Percentiles rank a stretch among this genome's conserved stretches.
Evolutionary conservation across 2,888 invertebrate species (phyloP).

Genomic region (Drosophila multiciliata): DNA sequence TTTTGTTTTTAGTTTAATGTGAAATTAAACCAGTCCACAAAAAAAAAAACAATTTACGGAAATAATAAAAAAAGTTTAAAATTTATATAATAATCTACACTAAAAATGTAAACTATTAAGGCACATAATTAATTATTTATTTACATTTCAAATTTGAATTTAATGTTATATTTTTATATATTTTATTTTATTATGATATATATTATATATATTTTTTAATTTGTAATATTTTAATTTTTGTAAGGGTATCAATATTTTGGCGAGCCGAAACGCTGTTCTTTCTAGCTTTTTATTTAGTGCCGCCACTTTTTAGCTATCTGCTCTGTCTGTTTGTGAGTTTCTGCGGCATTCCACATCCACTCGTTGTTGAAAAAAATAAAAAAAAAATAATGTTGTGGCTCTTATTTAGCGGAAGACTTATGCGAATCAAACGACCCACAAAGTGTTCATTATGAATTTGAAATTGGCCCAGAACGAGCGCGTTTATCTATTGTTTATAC

Average conservation of each 20-base stretch:
- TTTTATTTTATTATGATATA: too few species aligned
- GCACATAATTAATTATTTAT: background rate
- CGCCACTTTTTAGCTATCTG: slow-evolving; percentile 67
- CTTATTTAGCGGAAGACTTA: slow-evolving; percentile 65
- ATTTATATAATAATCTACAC: background rate
- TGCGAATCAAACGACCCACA: slow-evolving; percentile 74
- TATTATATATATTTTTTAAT: too few species aligned
- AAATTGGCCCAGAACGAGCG: slow-evolving; percentile 68
- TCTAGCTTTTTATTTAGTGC: slow-evolving; percentile 72
- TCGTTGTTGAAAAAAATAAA: slow-evolving; percentile 9
- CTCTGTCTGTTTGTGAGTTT: slow-evolving; percentile 20
- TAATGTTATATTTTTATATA: too few species aligned
- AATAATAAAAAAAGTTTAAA: background rate
- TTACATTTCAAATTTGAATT: background rate
- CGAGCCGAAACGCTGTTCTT: background rate
- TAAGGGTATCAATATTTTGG: background rate
- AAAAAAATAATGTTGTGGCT: slow-evolving; percentile 52
- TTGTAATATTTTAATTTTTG: too few species aligned
- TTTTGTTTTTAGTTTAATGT: background rate
- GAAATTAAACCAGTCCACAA: fast-evolving
- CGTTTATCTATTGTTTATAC: slow-evolving; percentile 81
- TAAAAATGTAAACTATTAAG: background rate
- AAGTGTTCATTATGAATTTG: slow-evolving; percentile 78
- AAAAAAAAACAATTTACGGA: background rate
- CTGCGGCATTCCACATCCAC: slow-evolving; percentile 8